Percentiles rank a stretch among this genome's conserved stretches.
Conservation (phyloP, 2,888 invertebrate genomes). For the Agapetus fuscipes region DNA sequence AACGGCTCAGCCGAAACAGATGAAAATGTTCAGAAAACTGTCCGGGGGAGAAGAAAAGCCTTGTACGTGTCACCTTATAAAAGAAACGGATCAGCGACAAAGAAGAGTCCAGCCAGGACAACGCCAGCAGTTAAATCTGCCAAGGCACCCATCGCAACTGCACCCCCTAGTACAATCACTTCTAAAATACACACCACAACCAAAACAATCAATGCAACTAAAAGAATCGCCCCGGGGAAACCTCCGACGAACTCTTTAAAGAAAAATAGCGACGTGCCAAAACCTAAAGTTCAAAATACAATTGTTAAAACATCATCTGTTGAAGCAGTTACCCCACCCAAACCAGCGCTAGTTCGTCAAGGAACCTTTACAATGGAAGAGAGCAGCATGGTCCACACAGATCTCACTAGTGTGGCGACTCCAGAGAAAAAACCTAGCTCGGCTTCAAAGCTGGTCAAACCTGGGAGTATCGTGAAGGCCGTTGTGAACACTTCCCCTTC, state of each 20-base stretch:
- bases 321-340: slow-evolving; percentile 24
- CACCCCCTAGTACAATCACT: slow-evolving; percentile 8
- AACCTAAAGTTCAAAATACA: slow-evolving; percentile 32
- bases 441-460: slow-evolving; percentile 29
- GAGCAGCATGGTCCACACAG: slow-evolving; percentile 25
- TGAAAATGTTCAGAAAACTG: slow-evolving; percentile 43
- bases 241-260: slow-evolving; percentile 23
- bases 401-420: slow-evolving; percentile 5
- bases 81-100: slow-evolving; percentile 29
- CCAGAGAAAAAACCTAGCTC: slow-evolving; percentile 29
- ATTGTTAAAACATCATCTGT: slow-evolving; percentile 27
- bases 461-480: slow-evolving; percentile 26
- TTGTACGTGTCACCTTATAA: slow-evolving; percentile 55
- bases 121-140: slow-evolving; percentile 6
- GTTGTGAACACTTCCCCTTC: slow-evolving; percentile 37
- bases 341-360: slow-evolving; percentile 63
- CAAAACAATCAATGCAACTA: slow-evolving; percentile 5
- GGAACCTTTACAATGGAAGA: slow-evolving; percentile 91
- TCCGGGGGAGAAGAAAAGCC: slow-evolving; percentile 59
- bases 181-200: neutral
- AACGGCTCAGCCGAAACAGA: slow-evolving; percentile 34
- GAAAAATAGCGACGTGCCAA: slow-evolving; percentile 26
- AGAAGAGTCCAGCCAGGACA: slow-evolving; percentile 31
- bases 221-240: slow-evolving; percentile 16
- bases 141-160: slow-evolving; percentile 7